Conservation (phyloP, 2,797 vertebrate species). For the Aselliscus stoliczkanus region DNA sequence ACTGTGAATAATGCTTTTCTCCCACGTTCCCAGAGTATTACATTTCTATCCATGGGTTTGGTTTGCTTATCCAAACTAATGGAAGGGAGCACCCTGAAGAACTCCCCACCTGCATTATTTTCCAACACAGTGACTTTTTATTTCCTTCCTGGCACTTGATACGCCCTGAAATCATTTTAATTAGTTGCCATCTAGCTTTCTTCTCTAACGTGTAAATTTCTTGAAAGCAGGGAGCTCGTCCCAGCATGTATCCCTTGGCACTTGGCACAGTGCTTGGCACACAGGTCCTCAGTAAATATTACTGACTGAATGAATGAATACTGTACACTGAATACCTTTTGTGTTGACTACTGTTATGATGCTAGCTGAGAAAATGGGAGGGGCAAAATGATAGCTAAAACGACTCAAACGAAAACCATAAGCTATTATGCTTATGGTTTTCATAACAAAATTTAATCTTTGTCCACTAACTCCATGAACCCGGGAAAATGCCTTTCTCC, state of each 20-base stretch:
- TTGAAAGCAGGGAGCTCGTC: neutral
- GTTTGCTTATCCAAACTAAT: neutral
- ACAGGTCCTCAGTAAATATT: neutral
- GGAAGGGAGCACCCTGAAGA: neutral
- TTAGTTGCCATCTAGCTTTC: neutral
- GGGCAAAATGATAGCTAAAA: neutral
- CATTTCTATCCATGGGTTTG: neutral
- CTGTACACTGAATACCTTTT: neutral
- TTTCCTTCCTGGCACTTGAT: neutral
- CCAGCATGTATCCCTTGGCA: neutral
- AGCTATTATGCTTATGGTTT: neutral
- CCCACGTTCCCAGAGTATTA: neutral
- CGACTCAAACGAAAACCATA: neutral
- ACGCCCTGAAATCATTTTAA: neutral
- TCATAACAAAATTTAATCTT: neutral
- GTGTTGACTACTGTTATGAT: neutral
- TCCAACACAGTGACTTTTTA: neutral
- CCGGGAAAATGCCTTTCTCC: neutral
- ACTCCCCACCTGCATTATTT: neutral
- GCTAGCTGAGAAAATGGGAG: neutral
- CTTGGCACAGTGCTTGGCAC: neutral
- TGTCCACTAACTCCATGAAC: slow-evolving; percentile 3
- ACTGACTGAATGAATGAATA: neutral
- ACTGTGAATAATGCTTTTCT: neutral
- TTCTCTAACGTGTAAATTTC: neutral